These are phyloP conservation scores for Taxidea taxus DNA, from an alignment of 2,113 vertebrate genomes.

Conservation along the genomic window DNA sequence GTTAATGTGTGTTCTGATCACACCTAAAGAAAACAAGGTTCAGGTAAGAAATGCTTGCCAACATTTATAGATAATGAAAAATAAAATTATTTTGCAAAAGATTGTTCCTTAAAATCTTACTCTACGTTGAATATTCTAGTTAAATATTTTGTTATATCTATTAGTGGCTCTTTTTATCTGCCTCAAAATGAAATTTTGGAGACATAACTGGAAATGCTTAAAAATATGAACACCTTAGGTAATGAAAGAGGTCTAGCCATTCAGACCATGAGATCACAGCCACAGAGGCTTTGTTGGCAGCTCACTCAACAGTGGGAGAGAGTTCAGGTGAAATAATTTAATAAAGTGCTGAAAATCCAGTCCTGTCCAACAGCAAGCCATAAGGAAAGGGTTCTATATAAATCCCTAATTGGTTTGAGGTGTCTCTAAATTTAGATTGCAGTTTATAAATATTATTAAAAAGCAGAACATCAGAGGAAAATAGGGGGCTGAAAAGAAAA, in stretches of 20 bases:
- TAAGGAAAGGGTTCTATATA: neutral
- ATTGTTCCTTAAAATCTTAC: neutral
- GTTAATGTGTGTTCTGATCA: neutral
- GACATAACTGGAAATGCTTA: conserved; percentile 7
- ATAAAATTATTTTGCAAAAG: neutral
- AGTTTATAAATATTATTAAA: neutral
- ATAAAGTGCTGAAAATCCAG: neutral
- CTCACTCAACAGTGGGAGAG: neutral
- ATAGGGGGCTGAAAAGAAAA: conserved; percentile 3
- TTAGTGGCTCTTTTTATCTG: neutral
- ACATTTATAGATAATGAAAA: neutral
- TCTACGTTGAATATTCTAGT: neutral
- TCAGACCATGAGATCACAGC: neutral
- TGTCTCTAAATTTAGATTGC: neutral
- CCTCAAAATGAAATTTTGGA: conserved; percentile 15
- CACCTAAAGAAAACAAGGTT: neutral
- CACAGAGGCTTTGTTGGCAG: neutral
- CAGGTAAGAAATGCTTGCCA: neutral
- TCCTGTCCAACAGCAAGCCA: neutral
- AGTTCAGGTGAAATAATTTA: neutral
- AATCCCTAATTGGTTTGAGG: neutral
- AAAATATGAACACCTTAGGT: neutral
- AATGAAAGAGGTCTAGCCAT: neutral
- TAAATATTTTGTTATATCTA: neutral
- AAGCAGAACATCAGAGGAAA: conserved; percentile 7